These are phyloP conservation scores for Tyria jacobaeae DNA, from an alignment of 2,888 invertebrate genomes.

Conservation along the genomic window DNA sequence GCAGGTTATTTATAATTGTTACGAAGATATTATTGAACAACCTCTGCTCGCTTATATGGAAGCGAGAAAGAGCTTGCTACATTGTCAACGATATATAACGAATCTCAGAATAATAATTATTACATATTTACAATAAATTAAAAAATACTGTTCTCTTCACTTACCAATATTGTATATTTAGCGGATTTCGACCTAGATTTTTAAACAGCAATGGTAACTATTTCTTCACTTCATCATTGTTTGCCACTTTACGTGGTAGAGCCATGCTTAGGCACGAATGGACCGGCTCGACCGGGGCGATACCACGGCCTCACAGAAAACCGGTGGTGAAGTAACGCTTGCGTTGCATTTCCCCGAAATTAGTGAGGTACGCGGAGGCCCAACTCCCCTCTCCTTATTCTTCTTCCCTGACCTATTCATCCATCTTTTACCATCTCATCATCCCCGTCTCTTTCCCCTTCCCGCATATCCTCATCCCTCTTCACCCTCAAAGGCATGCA, in stretches of 20 bases:
- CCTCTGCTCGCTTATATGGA: slow-evolving; percentile 39
- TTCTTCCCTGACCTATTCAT: too few species aligned
- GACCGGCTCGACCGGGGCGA: too few species aligned
- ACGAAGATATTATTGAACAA: slow-evolving; percentile 25
- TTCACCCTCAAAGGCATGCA: too few species aligned
- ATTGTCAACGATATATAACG: slow-evolving; percentile 32
- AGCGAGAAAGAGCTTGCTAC: slow-evolving; percentile 45
- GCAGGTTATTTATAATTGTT: slow-evolving; percentile 27
- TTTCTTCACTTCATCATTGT: not conserved
- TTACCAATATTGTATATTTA: not conserved
- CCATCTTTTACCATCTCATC: too few species aligned
- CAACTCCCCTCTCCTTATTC: too few species aligned
- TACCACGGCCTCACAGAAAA: too few species aligned
- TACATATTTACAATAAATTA: not conserved
- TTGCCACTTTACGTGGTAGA: not conserved
- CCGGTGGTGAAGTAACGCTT: too few species aligned
- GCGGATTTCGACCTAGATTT: not conserved
- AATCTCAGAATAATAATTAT: slow-evolving; percentile 31
- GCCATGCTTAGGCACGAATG: too few species aligned
- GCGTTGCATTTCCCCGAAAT: too few species aligned
- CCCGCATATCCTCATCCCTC: too few species aligned
- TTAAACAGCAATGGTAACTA: not conserved
- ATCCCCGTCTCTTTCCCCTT: too few species aligned
- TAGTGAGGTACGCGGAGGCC: too few species aligned
- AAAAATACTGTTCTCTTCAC: not conserved